Evolutionary conservation across 2,797 vertebrate genomes (phyloP), one percentile per base, ranked within the genome.

Genomic region (Apogon hyalosoma): DNA sequence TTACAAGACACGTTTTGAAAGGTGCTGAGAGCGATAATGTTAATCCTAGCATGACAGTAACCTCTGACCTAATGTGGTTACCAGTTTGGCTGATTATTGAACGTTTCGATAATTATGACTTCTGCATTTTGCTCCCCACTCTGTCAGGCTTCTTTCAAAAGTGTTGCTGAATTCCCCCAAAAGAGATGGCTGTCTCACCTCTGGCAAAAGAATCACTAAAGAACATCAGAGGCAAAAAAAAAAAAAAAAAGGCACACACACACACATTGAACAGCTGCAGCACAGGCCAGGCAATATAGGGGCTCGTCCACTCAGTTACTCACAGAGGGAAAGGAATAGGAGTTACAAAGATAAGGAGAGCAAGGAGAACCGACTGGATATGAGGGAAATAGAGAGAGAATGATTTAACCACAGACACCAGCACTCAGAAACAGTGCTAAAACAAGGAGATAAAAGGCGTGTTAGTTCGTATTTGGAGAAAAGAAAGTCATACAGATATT

Each of bases 301-400:
- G 86, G 64, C 88, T 86, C n/a, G 71, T 77, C 72, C 64, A 75
- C 77, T 79, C 56, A 90, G 95, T 95, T 99, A 99, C 98, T 99
- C 97, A 99, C 98, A 97, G 95, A 96, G 92, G 92, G 90, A 88
- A 94, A 96, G 95, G 92, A 91, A 96, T 87, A 97, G 96, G 90
- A 95, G 96, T 95, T 91, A 98, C 94, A 95, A 95, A 98, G 97
- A 96, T 94, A 96, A 95, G 95, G 93, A 94, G 95, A 96, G 95
- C 94, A 94, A 95, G 95, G 93, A 94, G 94, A 95, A 95, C 92
- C 95, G 86, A 96, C 97, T 98, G 94, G 95, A 95, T 87, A 95
- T 86, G 94, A 95, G 94, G 94, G 88, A 77, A 94, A 97, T 95
- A 93, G 90, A 95, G 82, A 98, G 89, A 86, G 72, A 92, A 63